Evolutionary conservation across 2,888 invertebrate species (phyloP).

Genomic region (Hoplodrina ambigua): DNA sequence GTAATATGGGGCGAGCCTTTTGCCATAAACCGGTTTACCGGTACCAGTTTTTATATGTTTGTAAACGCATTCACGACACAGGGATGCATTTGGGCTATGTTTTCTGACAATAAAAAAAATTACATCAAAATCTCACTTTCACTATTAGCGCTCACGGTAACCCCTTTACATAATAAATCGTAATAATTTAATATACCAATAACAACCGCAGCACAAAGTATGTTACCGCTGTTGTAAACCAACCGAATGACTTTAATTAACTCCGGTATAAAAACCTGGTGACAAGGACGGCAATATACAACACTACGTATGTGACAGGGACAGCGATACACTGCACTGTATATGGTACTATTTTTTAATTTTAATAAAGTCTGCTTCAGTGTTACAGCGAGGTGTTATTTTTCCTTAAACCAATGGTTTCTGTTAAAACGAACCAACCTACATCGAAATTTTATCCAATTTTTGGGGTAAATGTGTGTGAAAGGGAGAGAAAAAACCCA

Average conservation of each 20-base stretch:
- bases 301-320: slow-evolving; percentile 36
- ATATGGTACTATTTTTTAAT: slow-evolving; percentile 47
- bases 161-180: slow-evolving; percentile 37
- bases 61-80: no score
- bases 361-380: slow-evolving; percentile 53
- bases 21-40: no score
- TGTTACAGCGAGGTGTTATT: slow-evolving; percentile 14
- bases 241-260: slow-evolving; percentile 62
- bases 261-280: slow-evolving; percentile 52
- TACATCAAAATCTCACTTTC: no score
- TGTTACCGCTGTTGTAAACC: slow-evolving; percentile 50
- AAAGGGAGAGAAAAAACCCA: no score
- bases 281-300: slow-evolving; percentile 49
- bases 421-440: background rate
- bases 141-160: no score
- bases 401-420: slow-evolving; percentile 13
- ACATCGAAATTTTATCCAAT: background rate
- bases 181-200: slow-evolving; percentile 50
- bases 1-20: no score
- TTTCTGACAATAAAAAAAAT: no score
- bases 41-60: no score
- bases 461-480: no score
- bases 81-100: no score
- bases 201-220: slow-evolving; percentile 42
- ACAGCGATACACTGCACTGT: slow-evolving; percentile 36